These are phyloP conservation scores for Anableps anableps DNA, from an alignment of 2,797 vertebrate species.

Conservation along the genomic window DNA sequence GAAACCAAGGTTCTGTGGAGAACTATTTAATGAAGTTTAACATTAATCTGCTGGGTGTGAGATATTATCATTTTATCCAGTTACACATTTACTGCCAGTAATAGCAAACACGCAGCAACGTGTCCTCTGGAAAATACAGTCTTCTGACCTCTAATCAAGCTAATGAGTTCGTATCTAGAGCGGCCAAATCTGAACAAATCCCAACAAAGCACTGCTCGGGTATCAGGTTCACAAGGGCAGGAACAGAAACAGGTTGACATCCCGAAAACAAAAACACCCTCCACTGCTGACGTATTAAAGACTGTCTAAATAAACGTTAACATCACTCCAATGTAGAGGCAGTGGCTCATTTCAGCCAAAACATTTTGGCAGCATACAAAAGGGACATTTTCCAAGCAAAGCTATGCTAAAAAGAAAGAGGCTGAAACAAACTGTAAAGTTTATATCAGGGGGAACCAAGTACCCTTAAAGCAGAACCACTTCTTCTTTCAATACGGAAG, in stretches of 20 bases:
- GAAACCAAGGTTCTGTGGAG: neutral
- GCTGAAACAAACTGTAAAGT: neutral
- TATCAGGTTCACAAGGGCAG: neutral
- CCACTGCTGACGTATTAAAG: neutral
- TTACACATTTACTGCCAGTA: slow-evolving; percentile 2
- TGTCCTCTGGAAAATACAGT: neutral
- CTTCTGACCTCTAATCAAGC: neutral
- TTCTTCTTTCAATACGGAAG: slow-evolving; percentile 71
- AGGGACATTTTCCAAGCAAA: neutral
- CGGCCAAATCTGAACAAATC: neutral
- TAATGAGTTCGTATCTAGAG: neutral
- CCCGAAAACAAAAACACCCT: neutral
- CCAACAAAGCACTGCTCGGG: neutral
- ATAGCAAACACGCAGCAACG: neutral
- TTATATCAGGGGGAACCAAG: slow-evolving; percentile 47
- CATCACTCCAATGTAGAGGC: neutral
- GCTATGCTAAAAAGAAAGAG: neutral
- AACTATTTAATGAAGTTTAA: neutral
- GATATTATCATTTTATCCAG: neutral
- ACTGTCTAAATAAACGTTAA: neutral
- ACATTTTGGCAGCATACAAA: neutral
- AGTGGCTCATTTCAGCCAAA: slow-evolving; percentile 5
- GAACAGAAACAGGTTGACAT: neutral
- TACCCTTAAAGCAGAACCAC: slow-evolving; percentile 40
- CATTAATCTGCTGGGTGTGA: neutral